Conservation (phyloP, 2,797 vertebrate genomes). For the Danio tinwini region DNA sequence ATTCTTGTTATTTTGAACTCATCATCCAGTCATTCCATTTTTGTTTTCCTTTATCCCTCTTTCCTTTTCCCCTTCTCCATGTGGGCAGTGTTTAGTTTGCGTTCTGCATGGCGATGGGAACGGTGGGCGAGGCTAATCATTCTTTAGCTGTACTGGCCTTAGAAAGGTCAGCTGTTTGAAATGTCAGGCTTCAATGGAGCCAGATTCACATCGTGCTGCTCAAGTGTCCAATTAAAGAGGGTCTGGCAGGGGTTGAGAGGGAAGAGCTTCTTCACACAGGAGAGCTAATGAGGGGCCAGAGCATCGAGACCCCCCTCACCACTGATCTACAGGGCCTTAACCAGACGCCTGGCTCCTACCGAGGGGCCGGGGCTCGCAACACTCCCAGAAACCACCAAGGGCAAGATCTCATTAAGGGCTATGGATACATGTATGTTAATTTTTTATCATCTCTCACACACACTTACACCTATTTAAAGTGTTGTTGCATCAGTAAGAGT, state of each 20-base stretch:
- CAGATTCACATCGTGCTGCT: constrained; percentile 83
- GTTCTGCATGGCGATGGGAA: constrained; percentile 85
- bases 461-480: constrained; percentile 31
- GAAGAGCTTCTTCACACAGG: constrained; percentile 72
- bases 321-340: constrained; percentile 45
- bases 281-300: constrained; percentile 75
- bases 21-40: constrained; percentile 13
- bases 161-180: constrained; percentile 99
- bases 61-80: constrained; percentile 59
- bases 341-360: constrained; percentile 15
- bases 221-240: constrained; percentile 97
- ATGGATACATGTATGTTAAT: constrained; percentile 38
- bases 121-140: constrained; percentile 96
- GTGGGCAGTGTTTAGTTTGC: constrained; percentile 67
- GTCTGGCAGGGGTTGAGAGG: constrained; percentile 81
- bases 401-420: constrained; percentile 42
- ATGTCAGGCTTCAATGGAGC: constrained; percentile 98
- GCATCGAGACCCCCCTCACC: constrained; percentile 67
- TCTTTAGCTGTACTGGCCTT: constrained; percentile 92
- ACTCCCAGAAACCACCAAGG: constrained; percentile 18
- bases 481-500: constrained; percentile 64
- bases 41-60: constrained; percentile 44
- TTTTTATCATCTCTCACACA: constrained; percentile 8
- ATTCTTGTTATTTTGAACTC: too few species aligned
- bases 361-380: not conserved